A percentile compares a stretch with the other conserved stretches of the same genome.
Evolutionary conservation across 2,113 vertebrate genomes (phyloP).

Genomic region (Zapus hudsonius): DNA sequence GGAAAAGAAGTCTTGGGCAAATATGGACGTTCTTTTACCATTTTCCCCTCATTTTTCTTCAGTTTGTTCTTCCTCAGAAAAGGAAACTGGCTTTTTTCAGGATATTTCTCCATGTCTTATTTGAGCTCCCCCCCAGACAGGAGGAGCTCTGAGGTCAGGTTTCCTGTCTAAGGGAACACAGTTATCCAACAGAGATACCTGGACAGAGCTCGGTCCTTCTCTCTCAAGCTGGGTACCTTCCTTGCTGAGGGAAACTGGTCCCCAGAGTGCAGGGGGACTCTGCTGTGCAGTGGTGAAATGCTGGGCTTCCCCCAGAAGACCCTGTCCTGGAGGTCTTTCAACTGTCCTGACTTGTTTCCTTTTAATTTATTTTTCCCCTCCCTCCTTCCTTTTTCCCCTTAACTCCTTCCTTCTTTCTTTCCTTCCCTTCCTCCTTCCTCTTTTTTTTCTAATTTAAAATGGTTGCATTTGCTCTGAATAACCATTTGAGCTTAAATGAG

Average conservation of each 20-base stretch:
- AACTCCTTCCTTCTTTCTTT: no score
- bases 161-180: neutral
- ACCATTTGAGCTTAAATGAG: neutral
- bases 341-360: neutral
- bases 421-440: no score
- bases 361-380: no score
- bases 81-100: neutral
- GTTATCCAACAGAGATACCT: neutral
- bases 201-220: neutral
- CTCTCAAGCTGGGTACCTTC: neutral
- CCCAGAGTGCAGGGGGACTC: rapidly evolving
- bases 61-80: neutral
- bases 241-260: neutral
- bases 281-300: neutral
- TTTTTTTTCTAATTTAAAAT: neutral
- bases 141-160: neutral
- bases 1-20: neutral
- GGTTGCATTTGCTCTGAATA: neutral
- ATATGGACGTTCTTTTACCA: neutral
- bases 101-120: neutral
- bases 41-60: neutral
- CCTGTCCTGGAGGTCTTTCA: neutral
- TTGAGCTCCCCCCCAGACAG: neutral
- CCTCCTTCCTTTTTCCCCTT: no score
- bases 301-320: neutral